phyloP scores from a whole-genome alignment of 2,888 invertebrate species.

The Argyresthia albistria region DNA sequence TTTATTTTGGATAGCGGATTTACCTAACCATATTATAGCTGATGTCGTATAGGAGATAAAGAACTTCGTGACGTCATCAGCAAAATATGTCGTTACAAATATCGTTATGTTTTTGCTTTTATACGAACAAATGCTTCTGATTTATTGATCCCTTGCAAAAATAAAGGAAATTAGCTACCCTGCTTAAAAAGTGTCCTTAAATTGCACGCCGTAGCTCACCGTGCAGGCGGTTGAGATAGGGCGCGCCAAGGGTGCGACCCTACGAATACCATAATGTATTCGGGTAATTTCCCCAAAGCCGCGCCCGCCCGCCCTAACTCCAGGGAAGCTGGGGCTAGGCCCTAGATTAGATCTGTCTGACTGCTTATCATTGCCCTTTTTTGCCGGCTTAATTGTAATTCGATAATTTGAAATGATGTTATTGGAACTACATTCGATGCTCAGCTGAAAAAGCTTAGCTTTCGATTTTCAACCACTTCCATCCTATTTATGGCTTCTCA shows the following conservation, averaged over 20 bases:
- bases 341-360: conserved; percentile 55
- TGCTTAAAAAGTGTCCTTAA: background rate
- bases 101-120: background rate
- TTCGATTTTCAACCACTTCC: too few relatives aligned
- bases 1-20: background rate
- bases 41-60: too few relatives aligned
- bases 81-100: background rate
- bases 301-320: conserved; percentile 18
- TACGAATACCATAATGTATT: conserved; percentile 47
- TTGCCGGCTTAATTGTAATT: background rate
- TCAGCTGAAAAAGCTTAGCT: too few relatives aligned
- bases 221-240: conserved; percentile 54
- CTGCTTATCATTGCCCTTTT: conserved; percentile 42
- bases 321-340: conserved; percentile 31
- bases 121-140: background rate
- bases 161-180: background rate
- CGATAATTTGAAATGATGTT: too few relatives aligned
- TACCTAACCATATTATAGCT: too few relatives aligned
- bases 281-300: conserved; percentile 49
- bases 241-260: conserved; percentile 28
- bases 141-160: background rate
- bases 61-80: background rate
- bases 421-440: too few relatives aligned
- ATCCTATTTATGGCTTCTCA: too few relatives aligned
- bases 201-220: conserved; percentile 26